Evolutionary conservation across 2,797 vertebrate species (phyloP).

Genomic region (Gallinago stenura): DNA sequence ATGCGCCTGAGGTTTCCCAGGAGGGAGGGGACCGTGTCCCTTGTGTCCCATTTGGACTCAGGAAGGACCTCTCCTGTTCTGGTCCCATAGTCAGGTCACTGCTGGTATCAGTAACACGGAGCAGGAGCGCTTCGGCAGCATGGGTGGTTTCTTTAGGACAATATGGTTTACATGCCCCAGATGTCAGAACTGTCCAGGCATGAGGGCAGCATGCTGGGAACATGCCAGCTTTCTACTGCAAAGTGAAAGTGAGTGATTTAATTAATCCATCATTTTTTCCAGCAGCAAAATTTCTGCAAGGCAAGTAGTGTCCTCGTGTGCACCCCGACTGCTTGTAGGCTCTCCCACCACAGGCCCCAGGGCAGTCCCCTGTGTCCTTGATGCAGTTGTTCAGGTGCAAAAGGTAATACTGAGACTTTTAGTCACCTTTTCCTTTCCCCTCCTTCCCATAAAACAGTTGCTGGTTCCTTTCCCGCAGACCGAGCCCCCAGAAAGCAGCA

Average conservation of each 20-base stretch:
- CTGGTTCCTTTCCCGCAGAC: background rate
- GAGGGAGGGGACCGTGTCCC: background rate
- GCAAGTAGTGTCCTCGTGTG: background rate
- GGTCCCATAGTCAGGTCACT: background rate
- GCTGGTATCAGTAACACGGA: rapidly evolving
- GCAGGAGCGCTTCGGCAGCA: rapidly evolving
- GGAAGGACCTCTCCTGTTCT: background rate
- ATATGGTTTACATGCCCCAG: background rate
- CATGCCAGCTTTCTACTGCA: background rate
- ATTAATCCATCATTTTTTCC: background rate
- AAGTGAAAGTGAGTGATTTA: background rate
- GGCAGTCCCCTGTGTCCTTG: background rate
- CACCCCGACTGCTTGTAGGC: background rate
- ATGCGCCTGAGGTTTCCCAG: background rate
- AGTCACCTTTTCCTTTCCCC: background rate
- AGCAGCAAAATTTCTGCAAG: background rate
- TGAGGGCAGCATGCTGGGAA: background rate
- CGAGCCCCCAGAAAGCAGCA: background rate
- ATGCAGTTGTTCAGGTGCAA: background rate
- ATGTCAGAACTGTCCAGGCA: background rate
- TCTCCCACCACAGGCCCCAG: background rate
- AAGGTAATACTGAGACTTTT: background rate
- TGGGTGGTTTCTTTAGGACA: background rate
- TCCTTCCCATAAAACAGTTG: rapidly evolving
- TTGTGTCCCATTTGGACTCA: background rate